These are phyloP conservation scores for Choloepus hoffmanni DNA, from an alignment of 2,113 vertebrate genomes.

Conservation along the genomic window DNA sequence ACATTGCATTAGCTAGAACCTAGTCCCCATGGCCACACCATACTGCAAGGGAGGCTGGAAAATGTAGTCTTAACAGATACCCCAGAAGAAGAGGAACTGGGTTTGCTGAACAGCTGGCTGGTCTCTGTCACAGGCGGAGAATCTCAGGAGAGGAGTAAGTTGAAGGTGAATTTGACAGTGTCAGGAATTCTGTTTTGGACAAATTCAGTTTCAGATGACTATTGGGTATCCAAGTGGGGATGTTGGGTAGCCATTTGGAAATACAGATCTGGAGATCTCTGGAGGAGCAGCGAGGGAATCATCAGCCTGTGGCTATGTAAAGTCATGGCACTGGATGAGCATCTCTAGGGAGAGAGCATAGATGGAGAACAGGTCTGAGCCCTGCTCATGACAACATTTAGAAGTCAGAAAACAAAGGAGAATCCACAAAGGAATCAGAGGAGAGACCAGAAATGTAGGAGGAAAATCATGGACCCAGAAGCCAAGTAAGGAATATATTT, in stretches of 20 bases:
- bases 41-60: not conserved
- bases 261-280: not conserved
- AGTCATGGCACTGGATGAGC: not conserved
- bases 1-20: not conserved
- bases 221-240: not conserved
- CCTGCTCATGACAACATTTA: not conserved
- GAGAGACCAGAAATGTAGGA: not conserved
- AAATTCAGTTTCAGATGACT: not conserved
- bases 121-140: not conserved
- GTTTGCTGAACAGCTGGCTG: not conserved
- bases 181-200: not conserved
- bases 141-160: not conserved
- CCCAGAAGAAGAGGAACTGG: not conserved
- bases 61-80: not conserved
- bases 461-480: not conserved
- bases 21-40: not conserved
- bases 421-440: not conserved
- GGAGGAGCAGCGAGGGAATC: not conserved
- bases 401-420: not conserved
- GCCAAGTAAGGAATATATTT: not conserved
- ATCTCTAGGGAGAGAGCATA: not conserved
- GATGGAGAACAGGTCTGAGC: not conserved
- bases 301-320: not conserved
- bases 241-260: not conserved
- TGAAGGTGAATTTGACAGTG: not conserved